Evolutionary conservation across 2,888 invertebrate genomes (phyloP), one percentile per base, ranked within the genome.

Genomic region (Seira musarum): DNA sequence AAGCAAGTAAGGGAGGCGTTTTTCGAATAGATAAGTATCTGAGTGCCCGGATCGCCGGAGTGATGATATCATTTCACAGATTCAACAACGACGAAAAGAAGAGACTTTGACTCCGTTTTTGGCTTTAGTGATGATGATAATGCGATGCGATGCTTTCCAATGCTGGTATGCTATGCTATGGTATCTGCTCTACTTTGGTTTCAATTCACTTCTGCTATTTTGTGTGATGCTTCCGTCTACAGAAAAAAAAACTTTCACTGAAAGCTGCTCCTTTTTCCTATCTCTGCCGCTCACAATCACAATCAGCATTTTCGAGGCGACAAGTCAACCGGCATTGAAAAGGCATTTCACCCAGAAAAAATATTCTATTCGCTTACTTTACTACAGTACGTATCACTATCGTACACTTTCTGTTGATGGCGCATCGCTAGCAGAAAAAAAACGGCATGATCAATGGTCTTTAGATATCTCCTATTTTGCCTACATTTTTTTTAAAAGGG

Each of bases 61-160:
- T 83, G 85, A 84, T 84, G 84, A 84, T n/a, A 80, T 40, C 78
- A 71, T 84, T 83, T 79, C 79, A 79, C 79, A 82, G 85, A 85
- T 84, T 82, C 81, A 82, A 70, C 81, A 6, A n/a, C n/a, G n/a
- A n/a, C n/a, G n/a, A n/a, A n/a, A 40, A 40, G 13, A 13, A 40
- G 40, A 40, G 40, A 40, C 40, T 40, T 13, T 40, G 13, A 40
- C 6, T 8, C 6, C 40, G 40, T 40, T 40, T 40, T 40, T 40
- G 13, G 40, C 40, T 40, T n/a, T 40, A 40, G 6, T 40, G 40
- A 40, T 40, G 13, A 6, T 40, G 40, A n/a, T n/a, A n/a, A n/a
- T n/a, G n/a, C n/a, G n/a, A n/a, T n/a, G n/a, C n/a, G n/a, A n/a
- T n/a, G n/a, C n/a, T n/a, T n/a, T n/a, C n/a, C n/a, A n/a, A n/a